These are phyloP conservation scores for Neopipo cinnamomea DNA, from an alignment of 2,113 vertebrate genomes.

Conservation along the genomic window DNA sequence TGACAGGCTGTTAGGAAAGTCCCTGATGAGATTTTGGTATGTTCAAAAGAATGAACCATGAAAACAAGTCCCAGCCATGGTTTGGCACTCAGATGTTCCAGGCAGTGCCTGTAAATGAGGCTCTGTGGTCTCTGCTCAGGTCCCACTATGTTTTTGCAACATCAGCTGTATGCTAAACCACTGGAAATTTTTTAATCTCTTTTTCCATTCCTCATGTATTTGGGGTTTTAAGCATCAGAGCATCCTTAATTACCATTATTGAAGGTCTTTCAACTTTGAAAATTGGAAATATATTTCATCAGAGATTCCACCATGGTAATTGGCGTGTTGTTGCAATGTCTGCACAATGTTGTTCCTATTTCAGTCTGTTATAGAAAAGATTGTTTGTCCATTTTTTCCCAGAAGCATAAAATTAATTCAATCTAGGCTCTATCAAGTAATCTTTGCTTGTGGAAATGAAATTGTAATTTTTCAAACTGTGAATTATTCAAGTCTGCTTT, in stretches of 20 bases:
- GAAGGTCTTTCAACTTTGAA: constrained; percentile 24
- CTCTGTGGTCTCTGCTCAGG: neutral
- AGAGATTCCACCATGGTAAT: neutral
- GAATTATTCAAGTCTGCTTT: neutral
- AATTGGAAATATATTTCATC: neutral
- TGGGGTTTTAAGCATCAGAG: neutral
- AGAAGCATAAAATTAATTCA: neutral
- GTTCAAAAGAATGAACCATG: neutral
- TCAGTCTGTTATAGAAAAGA: neutral
- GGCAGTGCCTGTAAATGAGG: neutral
- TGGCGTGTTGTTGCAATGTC: neutral
- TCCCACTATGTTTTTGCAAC: neutral
- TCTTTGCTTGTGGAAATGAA: neutral
- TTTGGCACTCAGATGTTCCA: neutral
- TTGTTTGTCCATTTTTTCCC: neutral
- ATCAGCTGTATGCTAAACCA: neutral
- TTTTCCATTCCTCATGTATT: neutral
- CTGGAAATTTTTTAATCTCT: neutral
- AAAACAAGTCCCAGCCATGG: neutral
- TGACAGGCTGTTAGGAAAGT: neutral
- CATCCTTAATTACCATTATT: constrained; percentile 12
- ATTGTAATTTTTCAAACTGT: neutral
- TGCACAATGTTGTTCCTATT: neutral
- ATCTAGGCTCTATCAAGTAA: neutral
- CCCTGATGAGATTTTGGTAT: neutral